Evolutionary conservation across 2,113 vertebrate species (phyloP).

Genomic region (Rhombomys opimus): DNA sequence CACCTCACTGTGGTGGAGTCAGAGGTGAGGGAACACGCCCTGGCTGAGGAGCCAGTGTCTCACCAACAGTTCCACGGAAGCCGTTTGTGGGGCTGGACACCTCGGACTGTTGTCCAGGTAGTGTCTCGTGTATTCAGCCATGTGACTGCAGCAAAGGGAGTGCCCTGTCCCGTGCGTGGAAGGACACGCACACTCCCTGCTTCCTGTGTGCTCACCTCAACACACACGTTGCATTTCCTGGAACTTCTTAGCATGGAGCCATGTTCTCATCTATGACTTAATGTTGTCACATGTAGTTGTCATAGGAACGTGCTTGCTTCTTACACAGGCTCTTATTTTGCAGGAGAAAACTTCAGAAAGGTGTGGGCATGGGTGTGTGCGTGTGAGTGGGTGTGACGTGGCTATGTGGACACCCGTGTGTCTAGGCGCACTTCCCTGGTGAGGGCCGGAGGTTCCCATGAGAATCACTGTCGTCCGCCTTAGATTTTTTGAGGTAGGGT

Average conservation of each 20-base stretch:
- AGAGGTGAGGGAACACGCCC: constrained; percentile 29
- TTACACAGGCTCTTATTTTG: neutral
- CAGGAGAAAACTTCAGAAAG: neutral
- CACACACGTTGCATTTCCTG: neutral
- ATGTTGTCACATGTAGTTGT: neutral
- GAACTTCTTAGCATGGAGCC: neutral
- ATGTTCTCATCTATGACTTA: neutral
- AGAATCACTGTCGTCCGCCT: neutral
- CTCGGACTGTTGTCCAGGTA: neutral
- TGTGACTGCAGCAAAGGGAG: neutral
- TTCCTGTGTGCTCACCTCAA: neutral
- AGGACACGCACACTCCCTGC: neutral
- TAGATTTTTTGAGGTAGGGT: neutral
- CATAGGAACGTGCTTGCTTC: neutral
- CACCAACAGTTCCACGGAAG: neutral
- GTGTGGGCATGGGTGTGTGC: neutral
- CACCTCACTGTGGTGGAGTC: neutral
- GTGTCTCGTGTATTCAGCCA: neutral
- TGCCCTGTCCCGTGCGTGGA: too few species aligned
- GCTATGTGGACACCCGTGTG: neutral
- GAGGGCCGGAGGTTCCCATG: neutral
- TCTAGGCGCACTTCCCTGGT: neutral
- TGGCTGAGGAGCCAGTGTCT: neutral
- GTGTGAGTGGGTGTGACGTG: neutral
- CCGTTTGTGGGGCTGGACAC: neutral